A percentile compares a stretch with the other conserved stretches of the same genome.
Evolutionary conservation across 2,888 invertebrate species (phyloP).

Genomic region (Marronus borbonicus): DNA sequence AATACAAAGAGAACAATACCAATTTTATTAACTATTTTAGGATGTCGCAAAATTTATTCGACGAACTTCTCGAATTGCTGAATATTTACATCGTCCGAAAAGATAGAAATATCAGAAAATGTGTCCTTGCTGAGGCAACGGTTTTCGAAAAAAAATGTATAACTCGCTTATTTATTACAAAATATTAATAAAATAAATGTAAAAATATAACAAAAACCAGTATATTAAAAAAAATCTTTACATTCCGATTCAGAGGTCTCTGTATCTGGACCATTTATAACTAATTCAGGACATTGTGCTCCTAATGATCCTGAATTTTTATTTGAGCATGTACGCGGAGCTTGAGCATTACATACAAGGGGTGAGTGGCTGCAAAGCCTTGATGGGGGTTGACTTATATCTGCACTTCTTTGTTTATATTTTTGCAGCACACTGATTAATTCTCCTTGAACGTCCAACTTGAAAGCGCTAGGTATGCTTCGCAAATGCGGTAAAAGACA

Average conservation of each 20-base stretch:
- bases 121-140: neutral
- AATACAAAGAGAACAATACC: neutral
- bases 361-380: neutral
- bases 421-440: neutral
- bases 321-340: neutral
- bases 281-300: neutral
- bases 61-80: neutral
- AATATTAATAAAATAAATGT: neutral
- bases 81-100: neutral
- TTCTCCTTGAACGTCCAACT: neutral
- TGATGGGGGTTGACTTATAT: neutral
- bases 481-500: neutral
- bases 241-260: neutral
- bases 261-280: neutral
- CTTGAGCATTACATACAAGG: neutral
- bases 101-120: neutral
- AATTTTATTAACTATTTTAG: neutral
- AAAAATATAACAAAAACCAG: neutral
- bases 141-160: no score
- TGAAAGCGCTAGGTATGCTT: neutral
- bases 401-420: neutral
- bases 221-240: neutral
- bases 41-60: neutral
- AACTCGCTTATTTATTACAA: neutral
- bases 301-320: neutral